Conservation (phyloP, 2,113 vertebrate genomes). For the Dendropsophus ebraccatus region DNA sequence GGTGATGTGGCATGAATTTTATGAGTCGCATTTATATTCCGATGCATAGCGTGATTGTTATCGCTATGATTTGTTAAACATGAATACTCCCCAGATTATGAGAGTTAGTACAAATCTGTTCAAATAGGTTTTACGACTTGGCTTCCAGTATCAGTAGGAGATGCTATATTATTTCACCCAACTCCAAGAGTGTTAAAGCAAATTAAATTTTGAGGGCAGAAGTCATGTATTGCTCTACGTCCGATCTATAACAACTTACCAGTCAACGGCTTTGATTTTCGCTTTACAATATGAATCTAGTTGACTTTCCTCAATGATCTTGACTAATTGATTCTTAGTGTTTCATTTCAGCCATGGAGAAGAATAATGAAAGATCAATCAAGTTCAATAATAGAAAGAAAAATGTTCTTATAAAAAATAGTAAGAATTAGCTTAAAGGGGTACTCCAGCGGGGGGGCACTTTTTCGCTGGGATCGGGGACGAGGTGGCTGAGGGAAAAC, state of each 20-base stretch:
- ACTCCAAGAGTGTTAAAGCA: conserved; percentile 39
- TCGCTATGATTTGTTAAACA: conserved; percentile 58
- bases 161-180: conserved; percentile 46
- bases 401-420: not conserved
- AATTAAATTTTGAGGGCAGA: conserved; percentile 29
- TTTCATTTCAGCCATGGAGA: not conserved
- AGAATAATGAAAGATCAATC: not conserved
- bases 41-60: conserved; percentile 59
- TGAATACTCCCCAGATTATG: conserved; percentile 56
- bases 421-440: no score
- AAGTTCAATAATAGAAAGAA: not conserved
- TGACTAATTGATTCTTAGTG: not conserved
- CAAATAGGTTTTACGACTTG: conserved; percentile 58
- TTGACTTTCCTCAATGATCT: not conserved
- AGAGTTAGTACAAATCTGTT: conserved; percentile 56
- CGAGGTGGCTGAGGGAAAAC: no score
- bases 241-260: not conserved
- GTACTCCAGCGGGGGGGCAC: no score
- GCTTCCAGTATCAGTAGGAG: conserved; percentile 38
- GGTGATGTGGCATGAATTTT: conserved; percentile 55
- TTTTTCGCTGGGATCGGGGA: no score
- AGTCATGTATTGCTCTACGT: conserved; percentile 30
- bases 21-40: conserved; percentile 57
- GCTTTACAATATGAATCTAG: conserved; percentile 22
- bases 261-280: conserved; percentile 3